Evolutionary conservation across 1,140 invertebrate genomes (phyloP).

Genomic region (Pemphigus obesinymphae): DNA sequence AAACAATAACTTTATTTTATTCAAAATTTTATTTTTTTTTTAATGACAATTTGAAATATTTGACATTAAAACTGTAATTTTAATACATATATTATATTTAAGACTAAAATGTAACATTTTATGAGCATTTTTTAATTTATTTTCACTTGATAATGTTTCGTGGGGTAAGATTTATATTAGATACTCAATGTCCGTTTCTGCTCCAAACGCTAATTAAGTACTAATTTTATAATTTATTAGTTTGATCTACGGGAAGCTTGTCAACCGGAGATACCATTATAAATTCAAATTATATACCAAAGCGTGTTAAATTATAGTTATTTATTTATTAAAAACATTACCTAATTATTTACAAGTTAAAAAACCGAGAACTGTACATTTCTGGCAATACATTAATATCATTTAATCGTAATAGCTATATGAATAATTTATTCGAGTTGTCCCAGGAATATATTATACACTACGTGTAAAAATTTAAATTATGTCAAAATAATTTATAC

Average conservation of each 20-base stretch:
- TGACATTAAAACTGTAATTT: no score
- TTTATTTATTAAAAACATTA: neutral
- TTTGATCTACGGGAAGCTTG: neutral
- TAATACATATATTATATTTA: no score
- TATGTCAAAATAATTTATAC: neutral
- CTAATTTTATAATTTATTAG: conserved; percentile 28
- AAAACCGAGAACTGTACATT: neutral
- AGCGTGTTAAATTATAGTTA: neutral
- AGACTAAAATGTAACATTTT: neutral
- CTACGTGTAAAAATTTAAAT: neutral
- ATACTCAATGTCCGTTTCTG: neutral
- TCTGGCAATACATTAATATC: neutral
- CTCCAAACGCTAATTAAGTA: neutral
- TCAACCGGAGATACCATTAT: neutral
- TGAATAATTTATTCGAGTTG: neutral
- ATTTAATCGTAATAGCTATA: neutral
- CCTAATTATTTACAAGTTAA: neutral
- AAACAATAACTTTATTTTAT: no score
- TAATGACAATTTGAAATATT: no score
- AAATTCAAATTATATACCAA: neutral
- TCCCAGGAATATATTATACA: neutral
- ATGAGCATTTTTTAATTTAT: neutral
- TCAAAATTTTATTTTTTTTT: no score
- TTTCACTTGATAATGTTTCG: neutral
- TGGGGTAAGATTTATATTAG: neutral